Conservation (phyloP, 2,113 vertebrate species). For the Corythornis vintsioides region DNA sequence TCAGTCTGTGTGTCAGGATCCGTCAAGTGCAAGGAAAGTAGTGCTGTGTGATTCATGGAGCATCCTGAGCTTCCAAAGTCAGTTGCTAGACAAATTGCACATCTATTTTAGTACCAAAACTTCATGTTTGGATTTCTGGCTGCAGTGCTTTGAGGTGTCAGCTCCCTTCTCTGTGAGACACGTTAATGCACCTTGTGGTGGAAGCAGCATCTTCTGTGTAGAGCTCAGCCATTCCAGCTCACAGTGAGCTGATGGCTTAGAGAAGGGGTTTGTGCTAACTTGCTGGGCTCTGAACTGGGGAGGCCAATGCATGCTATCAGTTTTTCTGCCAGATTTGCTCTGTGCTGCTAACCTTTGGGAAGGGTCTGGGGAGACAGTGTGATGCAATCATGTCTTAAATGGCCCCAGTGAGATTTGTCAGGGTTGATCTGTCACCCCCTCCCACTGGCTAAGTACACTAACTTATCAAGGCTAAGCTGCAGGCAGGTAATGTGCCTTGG, state of each 20-base stretch:
- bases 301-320: not conserved
- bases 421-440: conserved; percentile 21
- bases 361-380: not conserved
- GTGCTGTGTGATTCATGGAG: not conserved
- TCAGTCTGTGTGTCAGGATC: not conserved
- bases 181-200: not conserved
- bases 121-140: not conserved
- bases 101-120: not conserved
- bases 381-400: not conserved
- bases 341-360: not conserved
- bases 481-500: conserved; percentile 34
- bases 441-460: not conserved
- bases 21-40: not conserved
- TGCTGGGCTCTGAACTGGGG: not conserved
- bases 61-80: not conserved
- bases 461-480: conserved; percentile 11
- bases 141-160: not conserved
- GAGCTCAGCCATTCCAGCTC: not conserved
- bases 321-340: not conserved
- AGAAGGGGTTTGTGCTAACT: not conserved
- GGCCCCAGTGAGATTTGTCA: conserved; percentile 39
- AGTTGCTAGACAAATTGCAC: not conserved
- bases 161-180: not conserved
- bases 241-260: not conserved
- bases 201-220: not conserved